Conservation (phyloP, 53 echinoderm and acorn worm species). For the Echinarachnius parma region DNA sequence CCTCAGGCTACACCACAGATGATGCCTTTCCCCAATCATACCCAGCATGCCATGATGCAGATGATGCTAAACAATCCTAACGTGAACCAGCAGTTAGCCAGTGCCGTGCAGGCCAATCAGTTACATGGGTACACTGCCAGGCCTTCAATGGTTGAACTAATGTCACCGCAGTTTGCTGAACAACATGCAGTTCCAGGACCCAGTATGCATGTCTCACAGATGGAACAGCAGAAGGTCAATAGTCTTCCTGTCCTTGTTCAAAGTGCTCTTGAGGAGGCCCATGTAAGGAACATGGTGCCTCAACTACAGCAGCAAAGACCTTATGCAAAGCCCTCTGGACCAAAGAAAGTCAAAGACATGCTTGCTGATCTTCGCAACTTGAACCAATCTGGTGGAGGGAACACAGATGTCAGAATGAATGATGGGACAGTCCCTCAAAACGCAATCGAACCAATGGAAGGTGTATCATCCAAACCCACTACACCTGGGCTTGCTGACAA, state of each 20-base stretch:
- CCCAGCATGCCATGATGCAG: constrained; percentile 3
- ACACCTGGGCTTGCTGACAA: too few species aligned
- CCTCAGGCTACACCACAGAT: constrained; percentile 23
- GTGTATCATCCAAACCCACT: too few species aligned
- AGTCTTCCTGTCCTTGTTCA: constrained; percentile 53
- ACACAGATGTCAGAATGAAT: not conserved
- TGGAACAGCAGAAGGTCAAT: constrained; percentile 35
- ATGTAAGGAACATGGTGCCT: constrained; percentile 49
- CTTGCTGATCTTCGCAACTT: constrained; percentile 61
- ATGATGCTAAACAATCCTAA: constrained; percentile 31
- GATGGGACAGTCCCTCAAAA: constrained; percentile 9
- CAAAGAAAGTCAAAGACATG: constrained; percentile 94
- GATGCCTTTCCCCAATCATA: constrained; percentile 32
- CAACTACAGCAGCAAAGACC: constrained; percentile 63
- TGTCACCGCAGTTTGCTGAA: constrained; percentile 17
- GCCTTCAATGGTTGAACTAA: constrained; percentile 7
- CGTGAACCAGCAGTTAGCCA: constrained; percentile 8
- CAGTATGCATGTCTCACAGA: constrained; percentile 12
- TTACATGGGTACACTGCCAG: constrained; percentile 15
- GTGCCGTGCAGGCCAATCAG: constrained; percentile 6
- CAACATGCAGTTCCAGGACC: constrained; percentile 15
- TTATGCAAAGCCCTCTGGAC: constrained; percentile 29
- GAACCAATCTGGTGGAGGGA: constrained; percentile 2
- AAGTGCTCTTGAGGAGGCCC: constrained; percentile 51
- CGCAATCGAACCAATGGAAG: not conserved